Conservation (phyloP, 2,888 invertebrate genomes). For the Cryptops parisi region DNA sequence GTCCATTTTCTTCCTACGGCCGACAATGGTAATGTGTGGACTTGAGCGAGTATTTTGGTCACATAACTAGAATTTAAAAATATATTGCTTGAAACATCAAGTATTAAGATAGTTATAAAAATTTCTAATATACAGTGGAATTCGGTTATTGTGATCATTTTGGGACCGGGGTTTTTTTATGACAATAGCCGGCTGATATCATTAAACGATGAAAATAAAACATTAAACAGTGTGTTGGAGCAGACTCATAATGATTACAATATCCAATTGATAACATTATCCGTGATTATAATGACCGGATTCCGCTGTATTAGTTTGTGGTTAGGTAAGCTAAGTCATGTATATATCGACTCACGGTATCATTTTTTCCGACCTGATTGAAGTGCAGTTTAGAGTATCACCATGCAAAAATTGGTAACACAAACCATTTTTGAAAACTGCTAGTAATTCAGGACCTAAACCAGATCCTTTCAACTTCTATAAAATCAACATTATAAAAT, state of each 20-base stretch:
- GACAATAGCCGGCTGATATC: too few relatives aligned
- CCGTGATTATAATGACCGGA: too few relatives aligned
- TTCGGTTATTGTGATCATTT: too few relatives aligned
- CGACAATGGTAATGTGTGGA: neutral
- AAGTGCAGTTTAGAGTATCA: neutral
- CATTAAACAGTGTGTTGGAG: too few relatives aligned
- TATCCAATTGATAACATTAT: too few relatives aligned
- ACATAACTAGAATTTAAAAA: neutral
- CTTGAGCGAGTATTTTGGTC: constrained; percentile 1
- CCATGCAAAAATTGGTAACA: constrained; percentile 5
- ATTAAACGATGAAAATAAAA: too few relatives aligned
- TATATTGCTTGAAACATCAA: neutral
- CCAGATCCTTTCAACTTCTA: constrained; percentile 8
- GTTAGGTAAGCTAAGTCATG: too few relatives aligned
- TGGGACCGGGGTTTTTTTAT: too few relatives aligned
- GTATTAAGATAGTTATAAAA: neutral
- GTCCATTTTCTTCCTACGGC: neutral
- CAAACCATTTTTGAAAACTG: constrained; percentile 6
- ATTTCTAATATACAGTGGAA: too few relatives aligned
- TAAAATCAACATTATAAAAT: too few relatives aligned
- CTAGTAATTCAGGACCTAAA: constrained; percentile 2
- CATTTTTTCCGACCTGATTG: neutral
- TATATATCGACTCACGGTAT: constrained; percentile 6
- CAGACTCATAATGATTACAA: too few relatives aligned
- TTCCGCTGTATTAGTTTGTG: too few relatives aligned